phyloP scores from a whole-genome alignment of 2,888 invertebrate genomes.

The Acleris sparsana region DNA sequence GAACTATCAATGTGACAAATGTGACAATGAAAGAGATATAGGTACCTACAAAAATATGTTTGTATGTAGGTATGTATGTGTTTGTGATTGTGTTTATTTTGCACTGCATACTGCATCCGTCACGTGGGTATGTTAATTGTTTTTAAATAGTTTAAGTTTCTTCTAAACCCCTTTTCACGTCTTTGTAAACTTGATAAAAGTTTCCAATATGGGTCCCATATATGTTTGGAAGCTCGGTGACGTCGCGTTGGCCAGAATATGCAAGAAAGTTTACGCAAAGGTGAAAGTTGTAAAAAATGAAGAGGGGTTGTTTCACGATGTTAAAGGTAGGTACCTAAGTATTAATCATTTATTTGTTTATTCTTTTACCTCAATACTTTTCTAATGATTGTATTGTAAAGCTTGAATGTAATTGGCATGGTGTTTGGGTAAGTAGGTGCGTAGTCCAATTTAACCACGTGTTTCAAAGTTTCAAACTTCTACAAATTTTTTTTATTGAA shows the following conservation, averaged over 20 bases:
- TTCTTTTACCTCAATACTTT: background rate
- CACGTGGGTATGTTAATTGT: too few relatives aligned
- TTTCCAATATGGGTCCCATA: slow-evolving; percentile 51
- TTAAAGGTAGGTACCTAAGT: slow-evolving; percentile 56
- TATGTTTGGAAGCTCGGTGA: slow-evolving; percentile 76
- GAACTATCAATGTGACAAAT: too few relatives aligned
- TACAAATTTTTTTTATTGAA: too few relatives aligned
- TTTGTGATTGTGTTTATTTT: too few relatives aligned
- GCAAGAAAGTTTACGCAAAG: slow-evolving; percentile 70
- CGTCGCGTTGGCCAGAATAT: slow-evolving; percentile 66
- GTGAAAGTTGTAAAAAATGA: slow-evolving; percentile 72
- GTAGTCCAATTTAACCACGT: too few relatives aligned
- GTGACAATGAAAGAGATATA: too few relatives aligned
- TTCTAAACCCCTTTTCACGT: too few relatives aligned
- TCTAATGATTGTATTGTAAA: background rate
- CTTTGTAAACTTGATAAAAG: background rate
- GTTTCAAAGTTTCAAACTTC: too few relatives aligned
- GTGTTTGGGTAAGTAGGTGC: background rate
- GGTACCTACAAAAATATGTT: too few relatives aligned
- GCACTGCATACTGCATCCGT: too few relatives aligned
- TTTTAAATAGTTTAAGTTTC: too few relatives aligned
- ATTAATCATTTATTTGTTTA: background rate
- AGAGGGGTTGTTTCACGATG: slow-evolving; percentile 70
- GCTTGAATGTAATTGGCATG: background rate
- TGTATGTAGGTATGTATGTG: too few relatives aligned